phyloP scores from a whole-genome alignment of 2,888 invertebrate species.

The Lasioglossum figueresi region DNA sequence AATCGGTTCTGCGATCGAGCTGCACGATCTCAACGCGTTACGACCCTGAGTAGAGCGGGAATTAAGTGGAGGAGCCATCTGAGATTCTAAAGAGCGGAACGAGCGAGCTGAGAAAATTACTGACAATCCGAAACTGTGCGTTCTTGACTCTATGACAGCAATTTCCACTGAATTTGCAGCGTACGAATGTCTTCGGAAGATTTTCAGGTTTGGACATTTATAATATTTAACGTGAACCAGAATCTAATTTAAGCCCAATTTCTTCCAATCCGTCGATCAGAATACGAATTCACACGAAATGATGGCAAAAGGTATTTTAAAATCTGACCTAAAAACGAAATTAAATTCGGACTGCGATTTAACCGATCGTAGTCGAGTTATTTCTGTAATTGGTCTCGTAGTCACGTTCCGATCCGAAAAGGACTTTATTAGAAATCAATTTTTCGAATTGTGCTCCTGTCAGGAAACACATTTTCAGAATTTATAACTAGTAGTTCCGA shows the following conservation, averaged over 20 bases:
- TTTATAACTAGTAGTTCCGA: neutral
- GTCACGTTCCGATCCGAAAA: neutral
- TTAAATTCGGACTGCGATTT: neutral
- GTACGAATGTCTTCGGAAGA: neutral
- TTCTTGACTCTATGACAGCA: neutral
- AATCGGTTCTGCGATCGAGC: neutral
- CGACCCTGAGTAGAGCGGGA: neutral
- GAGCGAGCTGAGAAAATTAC: neutral
- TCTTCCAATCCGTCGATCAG: neutral
- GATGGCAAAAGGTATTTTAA: neutral
- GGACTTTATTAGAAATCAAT: neutral
- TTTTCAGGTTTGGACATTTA: neutral
- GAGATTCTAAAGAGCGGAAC: neutral
- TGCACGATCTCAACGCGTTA: neutral
- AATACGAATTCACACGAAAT: neutral
- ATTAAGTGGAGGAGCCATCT: neutral
- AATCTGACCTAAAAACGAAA: neutral
- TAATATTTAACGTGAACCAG: neutral
- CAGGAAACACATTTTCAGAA: neutral
- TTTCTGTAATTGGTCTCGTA: neutral
- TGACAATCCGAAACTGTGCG: neutral
- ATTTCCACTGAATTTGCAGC: neutral
- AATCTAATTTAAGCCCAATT: neutral
- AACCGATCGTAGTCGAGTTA: neutral
- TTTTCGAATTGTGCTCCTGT: neutral